A percentile compares a stretch with the other conserved stretches of the same genome.
Conservation (phyloP, 2,113 vertebrate genomes). For the Beaufortia kweichowensis region DNA sequence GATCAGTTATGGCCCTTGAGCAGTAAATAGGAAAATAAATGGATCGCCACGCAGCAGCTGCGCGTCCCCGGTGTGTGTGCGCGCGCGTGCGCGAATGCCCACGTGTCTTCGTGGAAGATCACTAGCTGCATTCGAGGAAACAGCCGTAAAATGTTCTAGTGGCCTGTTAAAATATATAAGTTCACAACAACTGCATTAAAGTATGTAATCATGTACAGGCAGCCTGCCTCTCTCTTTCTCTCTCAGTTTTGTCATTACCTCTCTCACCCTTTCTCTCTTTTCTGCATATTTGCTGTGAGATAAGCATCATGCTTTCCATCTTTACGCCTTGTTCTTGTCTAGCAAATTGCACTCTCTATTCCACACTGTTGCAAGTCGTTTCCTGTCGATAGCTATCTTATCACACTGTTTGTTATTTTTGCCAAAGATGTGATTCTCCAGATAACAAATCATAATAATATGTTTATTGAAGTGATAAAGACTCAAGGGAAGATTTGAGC, state of each 20-base stretch:
- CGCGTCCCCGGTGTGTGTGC: slow-evolving; percentile 25
- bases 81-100: slow-evolving; percentile 26
- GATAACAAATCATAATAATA: slow-evolving; percentile 67
- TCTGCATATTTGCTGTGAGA: slow-evolving; percentile 65
- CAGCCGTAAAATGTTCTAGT: slow-evolving; percentile 28
- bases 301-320: slow-evolving; percentile 56
- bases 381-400: slow-evolving; percentile 73
- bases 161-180: slow-evolving; percentile 34
- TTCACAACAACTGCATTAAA: slow-evolving; percentile 26
- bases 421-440: slow-evolving; percentile 64
- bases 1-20: slow-evolving; percentile 56
- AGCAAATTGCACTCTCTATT: slow-evolving; percentile 49
- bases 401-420: slow-evolving; percentile 73
- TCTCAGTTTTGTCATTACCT: not conserved
- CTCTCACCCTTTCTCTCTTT: slow-evolving; percentile 34
- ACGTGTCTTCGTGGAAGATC: slow-evolving; percentile 17
- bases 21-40: slow-evolving; percentile 59
- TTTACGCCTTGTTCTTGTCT: slow-evolving; percentile 52
- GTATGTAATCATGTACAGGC: slow-evolving; percentile 12
- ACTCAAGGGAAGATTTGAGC: slow-evolving; percentile 62
- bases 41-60: slow-evolving; percentile 41
- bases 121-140: slow-evolving; percentile 47
- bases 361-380: slow-evolving; percentile 61
- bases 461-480: slow-evolving; percentile 76
- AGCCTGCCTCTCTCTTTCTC: not conserved